These are phyloP conservation scores for Ashinkailepas kermadecensis DNA, from an alignment of 2,888 invertebrate species.

Conservation along the genomic window DNA sequence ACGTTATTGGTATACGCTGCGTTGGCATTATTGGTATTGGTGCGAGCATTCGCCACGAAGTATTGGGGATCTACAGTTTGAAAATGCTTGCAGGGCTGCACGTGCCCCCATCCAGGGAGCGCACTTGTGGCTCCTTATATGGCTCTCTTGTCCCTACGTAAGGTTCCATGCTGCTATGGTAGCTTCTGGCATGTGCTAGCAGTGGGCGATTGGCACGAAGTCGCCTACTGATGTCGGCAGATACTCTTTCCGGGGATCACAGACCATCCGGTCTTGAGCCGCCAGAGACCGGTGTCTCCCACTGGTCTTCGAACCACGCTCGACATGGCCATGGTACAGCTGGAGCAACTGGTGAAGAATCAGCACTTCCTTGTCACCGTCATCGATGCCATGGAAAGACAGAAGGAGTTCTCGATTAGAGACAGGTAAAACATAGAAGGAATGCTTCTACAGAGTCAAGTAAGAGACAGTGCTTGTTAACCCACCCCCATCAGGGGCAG, in stretches of 20 bases:
- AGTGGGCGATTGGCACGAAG: too few species aligned
- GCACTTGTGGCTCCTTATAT: too few species aligned
- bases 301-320: neutral
- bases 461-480: slow-evolving; percentile 24
- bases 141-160: too few species aligned
- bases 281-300: slow-evolving; percentile 24
- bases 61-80: too few species aligned
- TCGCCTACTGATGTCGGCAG: slow-evolving; percentile 52
- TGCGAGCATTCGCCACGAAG: too few species aligned
- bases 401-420: slow-evolving; percentile 70
- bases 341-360: slow-evolving; percentile 88
- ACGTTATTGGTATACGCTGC: too few species aligned
- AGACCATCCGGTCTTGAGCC: slow-evolving; percentile 76
- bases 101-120: too few species aligned
- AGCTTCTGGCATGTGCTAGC: too few species aligned
- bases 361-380: slow-evolving; percentile 89
- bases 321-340: slow-evolving; percentile 78
- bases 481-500: too few species aligned
- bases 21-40: too few species aligned
- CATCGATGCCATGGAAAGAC: slow-evolving; percentile 88
- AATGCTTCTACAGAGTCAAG: neutral
- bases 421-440: slow-evolving; percentile 9
- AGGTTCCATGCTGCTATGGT: too few species aligned
- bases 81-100: too few species aligned
- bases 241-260: slow-evolving; percentile 94